Evolutionary conservation across 2,888 invertebrate species (phyloP).

Genomic region (Drosophila algonquin): DNA sequence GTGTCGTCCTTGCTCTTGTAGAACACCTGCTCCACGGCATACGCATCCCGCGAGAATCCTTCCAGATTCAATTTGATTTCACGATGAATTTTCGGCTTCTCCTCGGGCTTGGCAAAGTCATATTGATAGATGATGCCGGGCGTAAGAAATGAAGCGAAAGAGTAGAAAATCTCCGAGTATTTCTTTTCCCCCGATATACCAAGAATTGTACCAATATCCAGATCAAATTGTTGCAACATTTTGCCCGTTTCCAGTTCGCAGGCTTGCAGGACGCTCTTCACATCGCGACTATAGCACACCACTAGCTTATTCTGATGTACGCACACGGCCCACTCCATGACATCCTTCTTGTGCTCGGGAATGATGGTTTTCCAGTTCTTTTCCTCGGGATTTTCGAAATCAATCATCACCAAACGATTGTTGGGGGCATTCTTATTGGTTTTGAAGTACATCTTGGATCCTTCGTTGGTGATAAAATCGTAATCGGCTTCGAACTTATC

Average conservation of each 20-base stretch:
- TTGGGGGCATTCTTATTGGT: constrained; percentile 98
- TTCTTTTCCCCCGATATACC: constrained; percentile 93
- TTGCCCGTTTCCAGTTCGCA: constrained; percentile 88
- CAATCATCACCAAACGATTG: constrained; percentile 93
- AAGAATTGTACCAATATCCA: constrained; percentile 94
- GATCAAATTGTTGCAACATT: constrained; percentile 89
- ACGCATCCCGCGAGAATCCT: constrained; percentile 91
- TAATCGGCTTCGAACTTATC: constrained; percentile 96
- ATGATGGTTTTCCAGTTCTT: constrained; percentile 93
- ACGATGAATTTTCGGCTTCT: constrained; percentile 89
- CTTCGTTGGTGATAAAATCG: constrained; percentile 96
- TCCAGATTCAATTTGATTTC: constrained; percentile 92
- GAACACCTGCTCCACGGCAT: constrained; percentile 95
- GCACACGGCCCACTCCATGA: constrained; percentile 94
- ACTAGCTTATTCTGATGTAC: constrained; percentile 94
- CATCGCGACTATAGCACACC: constrained; percentile 95
- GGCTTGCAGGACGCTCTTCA: constrained; percentile 94
- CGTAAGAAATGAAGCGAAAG: constrained; percentile 96
- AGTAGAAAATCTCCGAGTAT: constrained; percentile 95
- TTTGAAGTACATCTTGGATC: constrained; percentile 91
- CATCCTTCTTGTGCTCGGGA: constrained; percentile 92
- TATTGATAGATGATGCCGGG: constrained; percentile 94
- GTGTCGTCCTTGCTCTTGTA: constrained; percentile 96
- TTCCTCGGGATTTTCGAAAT: constrained; percentile 88
- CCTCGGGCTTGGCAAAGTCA: constrained; percentile 89